Percentiles rank a stretch among this genome's conserved stretches.
Conservation (phyloP, 2,888 invertebrate genomes). For the Microplitis manilae region DNA sequence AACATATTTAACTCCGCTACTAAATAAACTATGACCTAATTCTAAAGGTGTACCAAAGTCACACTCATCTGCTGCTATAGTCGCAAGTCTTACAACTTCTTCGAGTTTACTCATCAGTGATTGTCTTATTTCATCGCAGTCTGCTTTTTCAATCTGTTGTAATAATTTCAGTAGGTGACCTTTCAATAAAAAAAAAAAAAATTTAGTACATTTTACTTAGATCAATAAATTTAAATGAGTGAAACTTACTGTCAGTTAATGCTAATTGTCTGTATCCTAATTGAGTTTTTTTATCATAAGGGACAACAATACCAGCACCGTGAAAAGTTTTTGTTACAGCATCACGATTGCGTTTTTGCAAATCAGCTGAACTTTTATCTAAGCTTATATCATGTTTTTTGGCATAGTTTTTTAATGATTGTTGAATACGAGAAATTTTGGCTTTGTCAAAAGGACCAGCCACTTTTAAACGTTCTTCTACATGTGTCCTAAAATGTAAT, state of each 20-base stretch:
- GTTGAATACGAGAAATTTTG: conserved; percentile 76
- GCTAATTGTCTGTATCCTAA: conserved; percentile 87
- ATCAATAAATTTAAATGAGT: conserved; percentile 6
- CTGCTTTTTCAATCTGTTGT: conserved; percentile 77
- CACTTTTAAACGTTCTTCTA: conserved; percentile 72
- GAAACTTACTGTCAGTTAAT: conserved; percentile 77
- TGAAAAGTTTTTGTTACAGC: conserved; percentile 84
- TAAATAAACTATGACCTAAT: conserved; percentile 88
- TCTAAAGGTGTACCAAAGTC: conserved; percentile 96
- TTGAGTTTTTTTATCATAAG: conserved; percentile 84
- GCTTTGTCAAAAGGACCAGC: conserved; percentile 79
- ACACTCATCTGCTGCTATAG: conserved; percentile 94
- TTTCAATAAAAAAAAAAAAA: conserved; percentile 66
- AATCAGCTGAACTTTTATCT: conserved; percentile 74
- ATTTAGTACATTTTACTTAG: background rate
- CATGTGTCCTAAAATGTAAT: conserved; percentile 71
- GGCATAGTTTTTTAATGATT: conserved; percentile 78
- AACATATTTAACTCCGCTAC: conserved; percentile 80
- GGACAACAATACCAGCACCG: conserved; percentile 88
- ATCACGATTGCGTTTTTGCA: conserved; percentile 77
- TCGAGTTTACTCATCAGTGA: conserved; percentile 81
- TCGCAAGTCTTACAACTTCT: conserved; percentile 86
- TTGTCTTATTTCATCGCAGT: conserved; percentile 75
- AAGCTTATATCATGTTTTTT: conserved; percentile 76
- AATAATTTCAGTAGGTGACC: conserved; percentile 81